A percentile compares a stretch with the other conserved stretches of the same genome.
These are phyloP conservation scores for Mechanitis mazaeus DNA, from an alignment of 2,888 invertebrate species.

Conservation along the genomic window DNA sequence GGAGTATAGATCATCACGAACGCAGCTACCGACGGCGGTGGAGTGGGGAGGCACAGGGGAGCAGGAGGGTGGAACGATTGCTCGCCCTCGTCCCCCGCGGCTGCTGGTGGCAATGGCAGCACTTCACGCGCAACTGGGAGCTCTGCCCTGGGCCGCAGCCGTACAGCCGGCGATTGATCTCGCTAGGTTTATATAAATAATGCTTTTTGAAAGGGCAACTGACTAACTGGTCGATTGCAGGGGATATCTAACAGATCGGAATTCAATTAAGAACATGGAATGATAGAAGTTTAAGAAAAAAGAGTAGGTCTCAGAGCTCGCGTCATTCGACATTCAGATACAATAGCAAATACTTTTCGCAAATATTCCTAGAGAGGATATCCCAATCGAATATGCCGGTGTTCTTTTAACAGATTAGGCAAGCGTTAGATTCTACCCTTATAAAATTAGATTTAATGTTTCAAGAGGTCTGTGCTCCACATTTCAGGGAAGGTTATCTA, in stretches of 20 bases:
- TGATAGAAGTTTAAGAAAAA: no score
- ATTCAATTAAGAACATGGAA: no score
- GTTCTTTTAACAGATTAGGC: no score
- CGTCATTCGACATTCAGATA: no score
- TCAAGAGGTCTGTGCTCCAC: no score
- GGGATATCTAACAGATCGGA: no score
- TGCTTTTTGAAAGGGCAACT: neutral
- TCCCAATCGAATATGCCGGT: no score
- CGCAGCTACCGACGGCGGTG: slow-evolving; percentile 66
- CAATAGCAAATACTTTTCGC: no score
- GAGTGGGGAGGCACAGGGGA: slow-evolving; percentile 47
- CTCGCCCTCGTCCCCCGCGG: slow-evolving; percentile 39
- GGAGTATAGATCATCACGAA: slow-evolving; percentile 76
- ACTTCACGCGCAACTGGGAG: slow-evolving; percentile 51
- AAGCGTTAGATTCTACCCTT: no score
- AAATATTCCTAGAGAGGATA: no score
- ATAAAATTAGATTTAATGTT: no score
- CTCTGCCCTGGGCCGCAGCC: slow-evolving; percentile 50
- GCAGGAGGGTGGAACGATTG: slow-evolving; percentile 7
- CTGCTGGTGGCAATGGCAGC: slow-evolving; percentile 53
- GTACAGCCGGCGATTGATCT: slow-evolving; percentile 53
- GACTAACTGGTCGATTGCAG: neutral
- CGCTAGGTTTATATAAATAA: slow-evolving; percentile 39
- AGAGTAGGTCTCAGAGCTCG: no score
- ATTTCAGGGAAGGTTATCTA: slow-evolving; percentile 43